These are phyloP conservation scores for Ectropis crepuscularia DNA, from an alignment of 2,888 invertebrate genomes.

Conservation along the genomic window DNA sequence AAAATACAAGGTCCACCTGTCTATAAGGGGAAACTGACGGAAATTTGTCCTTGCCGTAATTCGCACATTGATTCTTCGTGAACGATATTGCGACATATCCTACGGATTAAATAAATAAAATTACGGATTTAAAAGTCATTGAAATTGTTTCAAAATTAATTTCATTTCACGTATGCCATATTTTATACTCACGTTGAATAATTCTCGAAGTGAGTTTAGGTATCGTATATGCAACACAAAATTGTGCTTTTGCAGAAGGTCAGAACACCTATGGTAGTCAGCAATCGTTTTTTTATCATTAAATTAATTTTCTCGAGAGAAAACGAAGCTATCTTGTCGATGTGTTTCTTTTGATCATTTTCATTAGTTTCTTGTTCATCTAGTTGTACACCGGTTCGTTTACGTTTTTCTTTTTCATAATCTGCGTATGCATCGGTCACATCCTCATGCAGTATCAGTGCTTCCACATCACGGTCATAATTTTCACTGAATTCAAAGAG, in stretches of 20 bases:
- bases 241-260: conserved; percentile 13
- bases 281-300: conserved; percentile 43
- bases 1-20: conserved; percentile 70
- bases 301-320: conserved; percentile 45
- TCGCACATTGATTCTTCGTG: conserved; percentile 26
- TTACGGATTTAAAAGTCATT: too few species aligned
- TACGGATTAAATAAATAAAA: conserved; percentile 33
- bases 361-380: conserved; percentile 49
- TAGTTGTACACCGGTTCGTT: conserved; percentile 49
- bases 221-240: conserved; percentile 38
- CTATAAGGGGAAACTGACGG: conserved; percentile 37
- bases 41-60: conserved; percentile 45
- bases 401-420: conserved; percentile 45
- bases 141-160: too few species aligned
- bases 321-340: conserved; percentile 47
- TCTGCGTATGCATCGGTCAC: conserved; percentile 35
- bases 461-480: conserved; percentile 38
- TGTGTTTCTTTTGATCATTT: conserved; percentile 18
- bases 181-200: conserved; percentile 57
- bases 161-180: background rate
- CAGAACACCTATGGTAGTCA: conserved; percentile 27
- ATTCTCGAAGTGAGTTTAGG: conserved; percentile 49
- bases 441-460: conserved; percentile 40
- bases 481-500: conserved; percentile 54
- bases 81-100: conserved; percentile 52